Base-by-base conservation (phyloP, 2,113 vertebrate species). In the Colistium nudipinnis region DNA sequence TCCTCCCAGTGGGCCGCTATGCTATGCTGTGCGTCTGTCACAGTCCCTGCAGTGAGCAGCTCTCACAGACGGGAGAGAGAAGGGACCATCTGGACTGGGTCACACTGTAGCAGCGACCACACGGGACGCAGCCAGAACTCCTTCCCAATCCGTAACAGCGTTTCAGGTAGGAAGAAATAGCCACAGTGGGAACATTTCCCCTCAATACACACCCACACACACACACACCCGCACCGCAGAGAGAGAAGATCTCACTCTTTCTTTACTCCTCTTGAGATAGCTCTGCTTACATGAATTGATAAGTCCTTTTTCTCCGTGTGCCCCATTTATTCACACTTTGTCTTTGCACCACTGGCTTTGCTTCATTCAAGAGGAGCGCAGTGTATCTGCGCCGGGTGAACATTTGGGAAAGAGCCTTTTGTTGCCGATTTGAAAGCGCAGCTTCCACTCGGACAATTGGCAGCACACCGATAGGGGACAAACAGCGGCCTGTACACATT, bases 1-100 rank as follows among this genome's bases (percentile, higher is more conserved):
- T 41, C 66, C 70, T 70, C 63, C 60, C 69, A 51, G 64, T 35
- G 68, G 73, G 65, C 77, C 66, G 73, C 80, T 72, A 69, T 24
- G 70, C 73, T 81, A 41, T 55, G 76, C 78, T 41, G 80, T 39
- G 41, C 68, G 73, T 82, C 84, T 84, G 77, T 82, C 79, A 79
- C 69, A 39, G 56, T 78, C 77, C 22, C 59, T 75, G 74, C 75
- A 80, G 72, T 75, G 67, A 52, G 48, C 31, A 64, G 60, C 67
- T 56, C 68, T 54, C 59, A 56, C 72, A 66, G 59, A 78, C 53
- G 63, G 78, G 71, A 76, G 39, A 74, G 56, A 87, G 80, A 75
- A 41, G 63, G 80, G 76, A 59, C 87, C 90, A 92, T 90, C 86
- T 91, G 89, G 86, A 87, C 85, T 45, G 82, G 84, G 85, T 88